phyloP scores from a whole-genome alignment of 2,888 invertebrate species.

The Pogonocherus hispidulus region DNA sequence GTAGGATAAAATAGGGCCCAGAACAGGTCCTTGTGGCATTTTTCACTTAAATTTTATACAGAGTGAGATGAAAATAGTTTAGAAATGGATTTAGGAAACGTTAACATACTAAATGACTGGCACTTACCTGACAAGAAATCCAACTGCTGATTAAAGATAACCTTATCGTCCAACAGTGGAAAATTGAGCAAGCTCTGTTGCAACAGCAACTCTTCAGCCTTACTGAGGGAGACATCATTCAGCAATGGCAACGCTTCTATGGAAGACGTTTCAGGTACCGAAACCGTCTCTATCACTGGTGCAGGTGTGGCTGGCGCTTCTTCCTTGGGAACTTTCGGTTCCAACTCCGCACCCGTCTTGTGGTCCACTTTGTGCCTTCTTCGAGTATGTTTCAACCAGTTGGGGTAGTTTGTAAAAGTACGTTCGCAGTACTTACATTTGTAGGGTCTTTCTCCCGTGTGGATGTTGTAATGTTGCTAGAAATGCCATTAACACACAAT shows the following conservation, averaged over 20 bases:
- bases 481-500: constrained; percentile 48
- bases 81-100: too few species aligned
- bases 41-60: too few species aligned
- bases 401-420: constrained; percentile 72
- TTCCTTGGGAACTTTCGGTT: constrained; percentile 52
- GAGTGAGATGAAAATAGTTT: too few species aligned
- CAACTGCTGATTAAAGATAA: constrained; percentile 57
- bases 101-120: constrained; percentile 15
- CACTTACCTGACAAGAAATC: constrained; percentile 59
- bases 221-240: constrained; percentile 58
- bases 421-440: constrained; percentile 72
- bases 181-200: constrained; percentile 62
- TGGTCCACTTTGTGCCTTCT: constrained; percentile 71
- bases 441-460: constrained; percentile 72
- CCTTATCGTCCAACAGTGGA: constrained; percentile 60
- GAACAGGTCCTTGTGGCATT: too few species aligned
- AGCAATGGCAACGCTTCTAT: constrained; percentile 50
- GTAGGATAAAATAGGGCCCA: too few species aligned
- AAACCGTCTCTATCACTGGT: constrained; percentile 6
- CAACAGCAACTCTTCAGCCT: constrained; percentile 62
- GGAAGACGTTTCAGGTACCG: constrained; percentile 28
- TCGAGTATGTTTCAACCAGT: constrained; percentile 74
- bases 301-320: constrained; percentile 29
- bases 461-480: constrained; percentile 73
- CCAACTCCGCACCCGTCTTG: constrained; percentile 62